Conservation (phyloP, 2,888 invertebrate genomes). For the Oligia fasciuncula region DNA sequence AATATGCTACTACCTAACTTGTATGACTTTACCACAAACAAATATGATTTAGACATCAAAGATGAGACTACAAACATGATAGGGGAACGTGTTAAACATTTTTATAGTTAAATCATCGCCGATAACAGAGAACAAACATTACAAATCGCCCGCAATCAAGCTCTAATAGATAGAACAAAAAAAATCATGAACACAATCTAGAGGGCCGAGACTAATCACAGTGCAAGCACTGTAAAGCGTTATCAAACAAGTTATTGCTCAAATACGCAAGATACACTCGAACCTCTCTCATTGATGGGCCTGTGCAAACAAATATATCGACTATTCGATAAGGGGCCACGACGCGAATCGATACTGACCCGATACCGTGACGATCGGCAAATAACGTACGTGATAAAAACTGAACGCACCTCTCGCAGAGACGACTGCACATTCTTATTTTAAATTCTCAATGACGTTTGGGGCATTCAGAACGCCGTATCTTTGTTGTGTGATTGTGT, state of each 20-base stretch:
- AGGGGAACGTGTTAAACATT: constrained; percentile 52
- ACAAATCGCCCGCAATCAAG: constrained; percentile 70
- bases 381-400: constrained; percentile 82
- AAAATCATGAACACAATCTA: constrained; percentile 78
- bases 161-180: constrained; percentile 79
- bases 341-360: constrained; percentile 85
- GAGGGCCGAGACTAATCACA: constrained; percentile 82
- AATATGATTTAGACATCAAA: constrained; percentile 23
- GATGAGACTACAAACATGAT: constrained; percentile 31
- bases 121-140: constrained; percentile 59
- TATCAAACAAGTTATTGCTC: constrained; percentile 88
- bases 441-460: constrained; percentile 58
- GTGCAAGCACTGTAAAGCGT: constrained; percentile 83
- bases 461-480: constrained; percentile 38
- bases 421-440: constrained; percentile 59
- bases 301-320: constrained; percentile 86
- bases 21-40: background rate
- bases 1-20: constrained; percentile 11
- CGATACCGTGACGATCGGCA: constrained; percentile 78
- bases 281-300: constrained; percentile 85
- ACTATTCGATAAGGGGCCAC: constrained; percentile 84
- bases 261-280: constrained; percentile 88
- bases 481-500: constrained; percentile 43
- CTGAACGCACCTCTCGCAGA: constrained; percentile 72
- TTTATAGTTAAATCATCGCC: constrained; percentile 56